These are phyloP conservation scores for Icerya purchasi DNA, from an alignment of 2,888 invertebrate genomes.

Conservation along the genomic window DNA sequence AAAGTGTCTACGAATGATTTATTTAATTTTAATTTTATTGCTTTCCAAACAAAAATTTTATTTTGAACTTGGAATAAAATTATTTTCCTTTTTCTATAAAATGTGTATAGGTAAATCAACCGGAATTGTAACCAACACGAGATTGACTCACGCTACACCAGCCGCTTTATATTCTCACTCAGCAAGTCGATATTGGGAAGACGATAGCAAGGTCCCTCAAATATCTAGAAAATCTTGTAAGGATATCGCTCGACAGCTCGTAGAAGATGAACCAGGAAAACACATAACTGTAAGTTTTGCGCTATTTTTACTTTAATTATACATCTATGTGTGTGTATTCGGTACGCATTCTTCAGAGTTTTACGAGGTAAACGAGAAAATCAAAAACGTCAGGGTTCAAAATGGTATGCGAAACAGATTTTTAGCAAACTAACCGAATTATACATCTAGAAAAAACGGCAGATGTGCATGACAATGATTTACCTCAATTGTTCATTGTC, in stretches of 20 bases:
- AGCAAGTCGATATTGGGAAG: slow-evolving; percentile 56
- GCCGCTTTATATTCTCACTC: slow-evolving; percentile 55
- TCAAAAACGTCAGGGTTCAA: too few species aligned
- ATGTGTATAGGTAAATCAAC: slow-evolving; percentile 43
- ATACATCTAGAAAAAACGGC: too few species aligned
- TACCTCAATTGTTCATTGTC: too few species aligned
- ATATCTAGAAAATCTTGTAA: slow-evolving; percentile 47
- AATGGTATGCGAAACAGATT: too few species aligned
- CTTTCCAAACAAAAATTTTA: background rate
- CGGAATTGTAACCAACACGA: slow-evolving; percentile 59
- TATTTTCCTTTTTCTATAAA: slow-evolving; percentile 3
- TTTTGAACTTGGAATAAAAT: background rate
- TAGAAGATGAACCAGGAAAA: slow-evolving; percentile 53
- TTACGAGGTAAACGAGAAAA: too few species aligned
- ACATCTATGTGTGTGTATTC: too few species aligned
- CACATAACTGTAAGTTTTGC: slow-evolving; percentile 48
- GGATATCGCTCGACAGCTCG: slow-evolving; percentile 53
- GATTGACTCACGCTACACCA: slow-evolving; percentile 59
- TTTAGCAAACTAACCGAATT: too few species aligned
- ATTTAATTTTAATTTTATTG: background rate
- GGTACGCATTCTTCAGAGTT: too few species aligned
- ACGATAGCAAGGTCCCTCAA: slow-evolving; percentile 51
- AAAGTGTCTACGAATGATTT: background rate
- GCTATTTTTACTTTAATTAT: too few species aligned
- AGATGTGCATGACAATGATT: too few species aligned